A percentile compares a stretch with the other conserved stretches of the same genome.
Evolutionary conservation across 2,113 vertebrate species (phyloP).

Genomic region (Stigmatopora nigra): DNA sequence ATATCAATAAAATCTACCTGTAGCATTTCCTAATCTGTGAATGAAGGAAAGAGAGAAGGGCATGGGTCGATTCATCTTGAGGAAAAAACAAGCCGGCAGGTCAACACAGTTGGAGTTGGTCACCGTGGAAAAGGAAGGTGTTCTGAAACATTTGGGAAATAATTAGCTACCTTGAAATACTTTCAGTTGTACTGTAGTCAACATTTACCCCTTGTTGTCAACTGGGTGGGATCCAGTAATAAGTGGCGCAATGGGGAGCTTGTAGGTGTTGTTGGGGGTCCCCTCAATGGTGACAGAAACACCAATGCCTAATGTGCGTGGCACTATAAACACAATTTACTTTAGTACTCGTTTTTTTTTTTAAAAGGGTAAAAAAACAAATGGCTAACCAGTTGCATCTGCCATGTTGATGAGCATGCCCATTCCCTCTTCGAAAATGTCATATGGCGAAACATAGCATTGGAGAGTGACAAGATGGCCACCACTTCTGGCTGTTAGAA

Average conservation of each 20-base stretch:
- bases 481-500: constrained; percentile 86
- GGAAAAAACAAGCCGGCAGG: constrained; percentile 93
- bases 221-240: constrained; percentile 94
- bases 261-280: constrained; percentile 80
- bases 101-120: constrained; percentile 97
- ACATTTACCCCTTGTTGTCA: constrained; percentile 90
- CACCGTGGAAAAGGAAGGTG: constrained; percentile 87
- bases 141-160: constrained; percentile 55
- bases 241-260: constrained; percentile 91
- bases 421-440: constrained; percentile 85
- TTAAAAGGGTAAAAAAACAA: neutral
- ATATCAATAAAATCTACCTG: constrained; percentile 68
- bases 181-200: no score
- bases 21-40: constrained; percentile 83
- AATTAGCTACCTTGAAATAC: neutral
- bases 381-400: constrained; percentile 72
- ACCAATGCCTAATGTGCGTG: constrained; percentile 83
- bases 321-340: constrained; percentile 67
- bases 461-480: constrained; percentile 93
- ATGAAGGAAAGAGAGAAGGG: constrained; percentile 90
- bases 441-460: constrained; percentile 93
- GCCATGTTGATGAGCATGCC: constrained; percentile 77
- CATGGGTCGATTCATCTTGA: constrained; percentile 88
- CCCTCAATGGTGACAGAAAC: constrained; percentile 91
- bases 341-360: no score